Evolutionary conservation across 92 coral and sea anemone genomes (phyloP), one percentile per base, ranked within the genome.

Genomic region (Parazoanthus darwini): DNA sequence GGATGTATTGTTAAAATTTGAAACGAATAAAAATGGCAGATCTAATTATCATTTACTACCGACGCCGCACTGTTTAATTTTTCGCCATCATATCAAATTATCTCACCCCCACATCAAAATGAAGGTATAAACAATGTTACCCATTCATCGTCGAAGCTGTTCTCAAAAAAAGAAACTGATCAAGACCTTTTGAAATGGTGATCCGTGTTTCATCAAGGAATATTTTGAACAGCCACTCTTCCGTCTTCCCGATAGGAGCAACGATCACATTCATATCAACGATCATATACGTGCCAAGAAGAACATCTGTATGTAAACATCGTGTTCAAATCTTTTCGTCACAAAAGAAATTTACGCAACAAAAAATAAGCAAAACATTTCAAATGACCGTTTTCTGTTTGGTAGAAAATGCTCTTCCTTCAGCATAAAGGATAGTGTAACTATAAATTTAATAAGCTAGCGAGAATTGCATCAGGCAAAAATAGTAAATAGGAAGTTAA

Each of bases 331-430:
- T 51, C 11, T 26, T 81, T 48, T 14, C 16, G 48, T 58, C 85
- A 81, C 85, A 81, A 81, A 81, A 81, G 73, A 81, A 37, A 54
- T 81, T 37, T 58, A 38, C 20, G 43, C 48, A 58, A 11, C 26
- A 22, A 81, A 59, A 29, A 63, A 23, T 37, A 36, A 20, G 85
- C 36, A 20, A 63, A 63, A 38, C 56, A 59, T 63, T 15, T 81
- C 74, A 36, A 35, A 36, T 20, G 25, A 35, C 22, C 23, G 20
- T 35, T 54, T 79, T 79, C 83, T 79, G 83, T 79, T 79, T 15
- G 8, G 26, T n/a, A 79, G 83, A 33, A 51, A 54, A 51, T 56
- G 51, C 6, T 54, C 14, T 48, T 26, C 8, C 83, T 36, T 79
- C 70, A 50, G 6, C 13, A 18, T 43, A 50, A 58, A 33, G 42